Evolutionary conservation across 2,797 vertebrate genomes (phyloP).

Genomic region (Tolypeutes matacus): DNA sequence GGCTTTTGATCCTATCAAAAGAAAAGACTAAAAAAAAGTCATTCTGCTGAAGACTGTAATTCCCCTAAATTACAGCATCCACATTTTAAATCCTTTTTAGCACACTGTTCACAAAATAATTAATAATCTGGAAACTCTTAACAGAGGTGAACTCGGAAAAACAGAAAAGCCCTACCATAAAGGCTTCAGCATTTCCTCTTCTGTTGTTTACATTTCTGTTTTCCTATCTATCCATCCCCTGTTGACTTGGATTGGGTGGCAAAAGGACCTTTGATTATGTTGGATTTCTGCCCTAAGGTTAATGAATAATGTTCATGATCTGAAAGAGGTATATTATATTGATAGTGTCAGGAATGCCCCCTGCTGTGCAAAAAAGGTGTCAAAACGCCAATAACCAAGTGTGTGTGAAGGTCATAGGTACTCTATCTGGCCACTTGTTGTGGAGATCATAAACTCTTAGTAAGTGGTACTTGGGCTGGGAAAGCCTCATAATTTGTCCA

Average conservation of each 20-base stretch:
- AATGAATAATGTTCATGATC: slow-evolving; percentile 72
- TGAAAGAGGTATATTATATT: slow-evolving; percentile 65
- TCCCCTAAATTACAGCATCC: background rate
- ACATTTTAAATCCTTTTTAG: background rate
- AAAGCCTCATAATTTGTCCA: slow-evolving; percentile 86
- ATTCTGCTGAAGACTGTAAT: background rate
- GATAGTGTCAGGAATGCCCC: slow-evolving; percentile 77
- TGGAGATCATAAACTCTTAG: slow-evolving; percentile 87
- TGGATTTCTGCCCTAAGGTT: slow-evolving; percentile 74
- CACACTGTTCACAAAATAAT: background rate
- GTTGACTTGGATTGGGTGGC: slow-evolving; percentile 73
- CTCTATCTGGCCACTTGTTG: slow-evolving; percentile 82
- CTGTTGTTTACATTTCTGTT: background rate
- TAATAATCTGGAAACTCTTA: slow-evolving; percentile 9
- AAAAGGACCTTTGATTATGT: slow-evolving; percentile 80
- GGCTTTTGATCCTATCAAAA: background rate
- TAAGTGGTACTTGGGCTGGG: slow-evolving; percentile 86
- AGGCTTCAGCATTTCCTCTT: background rate
- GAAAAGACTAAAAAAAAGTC: background rate
- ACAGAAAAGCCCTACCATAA: background rate
- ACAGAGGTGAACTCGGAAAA: background rate
- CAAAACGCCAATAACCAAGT: slow-evolving; percentile 81
- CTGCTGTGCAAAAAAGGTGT: slow-evolving; percentile 80
- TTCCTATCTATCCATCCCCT: slow-evolving; percentile 18
- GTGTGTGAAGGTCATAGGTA: slow-evolving; percentile 82